Evolutionary conservation across 2,888 invertebrate genomes (phyloP).

Genomic region (Pyrochroa serraticornis): DNA sequence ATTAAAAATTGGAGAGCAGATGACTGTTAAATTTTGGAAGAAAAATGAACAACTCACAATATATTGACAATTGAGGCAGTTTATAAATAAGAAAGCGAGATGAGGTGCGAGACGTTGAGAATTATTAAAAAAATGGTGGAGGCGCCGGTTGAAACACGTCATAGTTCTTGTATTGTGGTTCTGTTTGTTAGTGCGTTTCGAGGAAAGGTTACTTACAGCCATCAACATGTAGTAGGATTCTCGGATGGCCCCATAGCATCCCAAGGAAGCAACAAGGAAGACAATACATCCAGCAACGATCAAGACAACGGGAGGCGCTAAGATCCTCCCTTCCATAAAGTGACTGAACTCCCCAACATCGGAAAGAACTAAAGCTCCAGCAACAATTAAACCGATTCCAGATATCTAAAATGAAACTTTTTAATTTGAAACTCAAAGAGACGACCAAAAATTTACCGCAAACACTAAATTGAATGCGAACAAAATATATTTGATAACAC

Average conservation of each 20-base stretch:
- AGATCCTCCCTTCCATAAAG: slow-evolving; percentile 78
- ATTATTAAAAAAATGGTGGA: not conserved
- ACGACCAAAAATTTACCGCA: slow-evolving; percentile 65
- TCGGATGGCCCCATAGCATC: slow-evolving; percentile 88
- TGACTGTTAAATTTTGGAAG: too few relatives aligned
- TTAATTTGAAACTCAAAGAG: slow-evolving; percentile 3
- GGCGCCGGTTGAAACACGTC: too few relatives aligned
- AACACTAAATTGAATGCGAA: slow-evolving; percentile 77
- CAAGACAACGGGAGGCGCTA: slow-evolving; percentile 83
- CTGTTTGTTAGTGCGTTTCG: not conserved
- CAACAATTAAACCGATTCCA: slow-evolving; percentile 74
- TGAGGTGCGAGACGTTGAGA: too few relatives aligned
- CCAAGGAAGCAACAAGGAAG: slow-evolving; percentile 86
- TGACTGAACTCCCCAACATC: slow-evolving; percentile 77
- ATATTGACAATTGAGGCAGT: too few relatives aligned
- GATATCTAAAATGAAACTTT: slow-evolving; percentile 48
- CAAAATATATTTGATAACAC: slow-evolving; percentile 75
- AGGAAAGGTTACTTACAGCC: slow-evolving; percentile 66
- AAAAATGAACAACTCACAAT: too few relatives aligned
- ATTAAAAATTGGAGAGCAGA: too few relatives aligned
- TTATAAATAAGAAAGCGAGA: too few relatives aligned
- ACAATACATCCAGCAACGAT: slow-evolving; percentile 85
- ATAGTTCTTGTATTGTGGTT: too few relatives aligned
- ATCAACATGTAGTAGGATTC: slow-evolving; percentile 89
- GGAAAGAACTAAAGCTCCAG: slow-evolving; percentile 74